Evolutionary conservation across 53 echinoderm and acorn worm species (phyloP).

Genomic region (Henricia sp.): DNA sequence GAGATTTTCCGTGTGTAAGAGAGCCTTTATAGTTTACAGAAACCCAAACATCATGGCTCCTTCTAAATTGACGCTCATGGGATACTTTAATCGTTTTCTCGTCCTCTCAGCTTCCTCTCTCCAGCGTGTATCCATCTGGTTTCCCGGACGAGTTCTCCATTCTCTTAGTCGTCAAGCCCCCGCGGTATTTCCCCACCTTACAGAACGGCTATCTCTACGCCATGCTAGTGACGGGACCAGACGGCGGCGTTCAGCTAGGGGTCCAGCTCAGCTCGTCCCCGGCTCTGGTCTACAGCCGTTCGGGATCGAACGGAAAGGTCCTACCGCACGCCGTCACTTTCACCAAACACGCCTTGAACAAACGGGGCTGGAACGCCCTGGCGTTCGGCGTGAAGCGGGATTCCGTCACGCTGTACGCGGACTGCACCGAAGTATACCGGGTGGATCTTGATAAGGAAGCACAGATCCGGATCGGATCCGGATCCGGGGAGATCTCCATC

Average conservation of each 20-base stretch:
- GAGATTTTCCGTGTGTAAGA: too few species aligned
- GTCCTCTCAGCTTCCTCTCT: constrained; percentile 59
- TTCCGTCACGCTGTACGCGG: constrained; percentile 72
- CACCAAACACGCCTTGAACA: constrained; percentile 17
- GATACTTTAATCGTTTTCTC: too few species aligned
- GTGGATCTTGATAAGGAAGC: constrained; percentile 43
- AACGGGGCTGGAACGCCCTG: constrained; percentile 75
- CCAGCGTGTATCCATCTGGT: constrained; percentile 48
- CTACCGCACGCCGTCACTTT: constrained; percentile 42
- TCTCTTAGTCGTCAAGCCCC: constrained; percentile 75
- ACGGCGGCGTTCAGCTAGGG: constrained; percentile 73
- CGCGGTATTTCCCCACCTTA: constrained; percentile 38
- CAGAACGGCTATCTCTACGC: constrained; percentile 74
- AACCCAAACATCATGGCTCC: too few species aligned
- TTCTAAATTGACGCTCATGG: too few species aligned
- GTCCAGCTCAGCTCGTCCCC: constrained; percentile 71
- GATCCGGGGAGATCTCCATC: constrained; percentile 58
- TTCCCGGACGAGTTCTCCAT: constrained; percentile 89
- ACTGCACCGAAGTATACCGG: constrained; percentile 61
- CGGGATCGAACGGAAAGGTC: constrained; percentile 28
- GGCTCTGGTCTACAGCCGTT: constrained; percentile 70
- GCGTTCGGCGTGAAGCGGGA: constrained; percentile 73
- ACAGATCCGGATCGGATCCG: constrained; percentile 18
- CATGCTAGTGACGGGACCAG: constrained; percentile 69
- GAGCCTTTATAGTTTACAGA: too few species aligned